These are phyloP conservation scores for Latrodectus elegans DNA, from an alignment of 2,888 invertebrate species.

Conservation along the genomic window DNA sequence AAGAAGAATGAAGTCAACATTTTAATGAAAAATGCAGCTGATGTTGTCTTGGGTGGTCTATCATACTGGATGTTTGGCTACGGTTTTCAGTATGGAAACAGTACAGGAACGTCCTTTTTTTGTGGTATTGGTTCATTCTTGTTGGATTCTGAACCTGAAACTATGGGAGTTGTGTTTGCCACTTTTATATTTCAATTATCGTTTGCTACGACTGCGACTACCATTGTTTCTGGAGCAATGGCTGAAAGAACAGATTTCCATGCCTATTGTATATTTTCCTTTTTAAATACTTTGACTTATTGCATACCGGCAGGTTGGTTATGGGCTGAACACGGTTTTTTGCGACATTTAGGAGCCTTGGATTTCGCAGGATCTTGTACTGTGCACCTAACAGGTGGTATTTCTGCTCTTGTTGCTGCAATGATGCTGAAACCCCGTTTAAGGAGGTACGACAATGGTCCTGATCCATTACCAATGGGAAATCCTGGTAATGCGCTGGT, in stretches of 20 bases:
- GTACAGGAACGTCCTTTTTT: conserved; percentile 73
- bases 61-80: conserved; percentile 71
- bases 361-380: conserved; percentile 93
- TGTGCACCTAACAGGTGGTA: conserved; percentile 84
- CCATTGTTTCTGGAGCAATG: conserved; percentile 71
- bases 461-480: conserved; percentile 69
- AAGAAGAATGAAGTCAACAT: conserved; percentile 71
- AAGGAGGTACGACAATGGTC: conserved; percentile 71
- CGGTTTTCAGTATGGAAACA: conserved; percentile 73
- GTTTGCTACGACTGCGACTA: conserved; percentile 88
- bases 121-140: conserved; percentile 75
- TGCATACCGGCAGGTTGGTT: conserved; percentile 85
- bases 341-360: conserved; percentile 87
- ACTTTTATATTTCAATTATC: conserved; percentile 77
- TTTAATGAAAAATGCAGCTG: conserved; percentile 71
- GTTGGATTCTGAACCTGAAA: conserved; percentile 73
- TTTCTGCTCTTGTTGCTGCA: conserved; percentile 88
- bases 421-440: conserved; percentile 76
- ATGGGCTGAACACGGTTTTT: conserved; percentile 80
- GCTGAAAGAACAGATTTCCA: conserved; percentile 70
- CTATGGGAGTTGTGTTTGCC: conserved; percentile 73
- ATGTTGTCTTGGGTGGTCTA: conserved; percentile 70
- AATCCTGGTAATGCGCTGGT: conserved; percentile 71
- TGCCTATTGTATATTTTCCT: conserved; percentile 84
- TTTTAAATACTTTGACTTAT: conserved; percentile 90